Evolutionary conservation across 2,888 invertebrate genomes (phyloP), one percentile per base, ranked within the genome.

Genomic region (Calliphora vomitoria): DNA sequence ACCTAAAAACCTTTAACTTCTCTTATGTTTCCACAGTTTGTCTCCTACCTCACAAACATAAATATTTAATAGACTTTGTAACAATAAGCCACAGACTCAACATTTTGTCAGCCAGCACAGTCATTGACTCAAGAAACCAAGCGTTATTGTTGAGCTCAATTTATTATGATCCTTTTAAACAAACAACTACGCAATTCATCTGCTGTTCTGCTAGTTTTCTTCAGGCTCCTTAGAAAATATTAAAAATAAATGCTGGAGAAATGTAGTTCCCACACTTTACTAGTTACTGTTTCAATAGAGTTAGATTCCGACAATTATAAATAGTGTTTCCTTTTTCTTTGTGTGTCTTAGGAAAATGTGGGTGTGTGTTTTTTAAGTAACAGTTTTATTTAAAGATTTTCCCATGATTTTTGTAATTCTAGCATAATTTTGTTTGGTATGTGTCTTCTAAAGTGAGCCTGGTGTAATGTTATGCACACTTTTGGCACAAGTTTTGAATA

Each of bases 391-490:
- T 35, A 6, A 11, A 50, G 38, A 76, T 76, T 64, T 76, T 76
- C 64, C 47, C 76, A 76, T 53, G 76, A 76, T 35, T 76, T 64
- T 50, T 20, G 13, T 20, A 11, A 25, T n/a, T 38, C 13, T 18
- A 5, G 4, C 41, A 53, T 1, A 62, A 8, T 11, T 35, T 64
- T 11, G 62, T 11, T 44, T 44, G 15, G 18, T 20, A 1, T 53
- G 38, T 15, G 50, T 50, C n/a, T 50, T 76, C 50, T 38, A 76
- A 64, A 38, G 13, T 64, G 76, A 64, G 76, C 38, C 64, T 64
- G 60, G 76, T 64, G 76, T 64, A 64, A 15, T 50, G 38, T 8
- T 20, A 50, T 76, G 35, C 76, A 76, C 76, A 53, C 76, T 76
- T 76, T 41, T 68, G 20, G 55, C 55, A 55, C 55, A 55, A 55